Conservation (phyloP, 2,113 vertebrate genomes). For the Esox niger region DNA sequence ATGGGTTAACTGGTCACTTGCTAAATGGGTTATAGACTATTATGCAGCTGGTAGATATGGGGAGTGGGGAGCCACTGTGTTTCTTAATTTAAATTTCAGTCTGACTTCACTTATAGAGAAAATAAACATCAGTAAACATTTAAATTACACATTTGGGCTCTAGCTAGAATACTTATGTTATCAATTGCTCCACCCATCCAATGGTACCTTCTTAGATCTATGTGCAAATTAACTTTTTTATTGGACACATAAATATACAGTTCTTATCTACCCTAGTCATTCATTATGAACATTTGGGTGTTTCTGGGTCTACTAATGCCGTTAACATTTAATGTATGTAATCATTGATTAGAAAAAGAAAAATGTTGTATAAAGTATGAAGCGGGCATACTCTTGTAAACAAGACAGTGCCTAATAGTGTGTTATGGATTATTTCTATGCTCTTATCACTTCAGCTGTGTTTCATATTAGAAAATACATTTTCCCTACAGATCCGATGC, state of each 20-base stretch:
- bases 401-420: background rate
- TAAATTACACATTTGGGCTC: conserved; percentile 41
- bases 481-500: background rate
- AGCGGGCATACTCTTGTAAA: conserved; percentile 11
- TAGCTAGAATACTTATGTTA: conserved; percentile 52
- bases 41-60: conserved; percentile 32
- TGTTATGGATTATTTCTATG: background rate
- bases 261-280: background rate
- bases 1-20: conserved; percentile 34
- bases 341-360: background rate
- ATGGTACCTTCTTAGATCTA: conserved; percentile 22
- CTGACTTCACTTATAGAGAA: conserved; percentile 53
- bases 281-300: background rate
- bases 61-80: conserved; percentile 46
- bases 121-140: conserved; percentile 29
- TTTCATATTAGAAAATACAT: too few species aligned
- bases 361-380: background rate
- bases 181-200: conserved; percentile 41
- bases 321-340: background rate
- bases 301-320: background rate
- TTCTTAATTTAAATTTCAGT: conserved; percentile 40
- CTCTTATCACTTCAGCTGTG: conserved; percentile 1
- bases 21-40: conserved; percentile 62
- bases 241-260: background rate
- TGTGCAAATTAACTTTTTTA: background rate